Conservation (phyloP, 2,888 invertebrate genomes). For the Drosophila leonis region DNA sequence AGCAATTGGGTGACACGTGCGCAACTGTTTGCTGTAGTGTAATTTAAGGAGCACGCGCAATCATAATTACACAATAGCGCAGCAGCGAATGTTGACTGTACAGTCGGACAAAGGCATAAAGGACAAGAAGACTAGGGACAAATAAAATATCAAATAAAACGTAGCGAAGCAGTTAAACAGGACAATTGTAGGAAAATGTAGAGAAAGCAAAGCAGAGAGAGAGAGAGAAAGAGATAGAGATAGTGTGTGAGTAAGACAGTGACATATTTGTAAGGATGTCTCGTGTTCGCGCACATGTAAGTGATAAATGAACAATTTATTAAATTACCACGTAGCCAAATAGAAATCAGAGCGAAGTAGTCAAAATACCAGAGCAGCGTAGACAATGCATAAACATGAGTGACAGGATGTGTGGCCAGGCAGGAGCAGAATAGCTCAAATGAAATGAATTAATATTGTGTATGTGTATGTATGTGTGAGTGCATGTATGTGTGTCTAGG, state of each 20-base stretch:
- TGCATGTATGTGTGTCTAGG: constrained; percentile 8
- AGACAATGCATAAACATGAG: constrained; percentile 1
- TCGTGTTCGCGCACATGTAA: constrained; percentile 57
- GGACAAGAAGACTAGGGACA: constrained; percentile 7
- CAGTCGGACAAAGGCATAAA: constrained; percentile 2
- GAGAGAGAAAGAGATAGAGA: not conserved
- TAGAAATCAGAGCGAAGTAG: constrained; percentile 60
- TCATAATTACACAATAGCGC: constrained; percentile 59
- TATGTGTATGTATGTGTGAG: not conserved
- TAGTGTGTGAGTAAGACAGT: not conserved
- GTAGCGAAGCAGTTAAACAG: not conserved
- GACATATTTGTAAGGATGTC: constrained; percentile 12
- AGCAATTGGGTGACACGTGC: constrained; percentile 18
- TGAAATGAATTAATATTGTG: constrained; percentile 2
- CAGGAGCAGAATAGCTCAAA: not conserved
- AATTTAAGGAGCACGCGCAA: constrained; percentile 43
- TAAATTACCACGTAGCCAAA: constrained; percentile 71
- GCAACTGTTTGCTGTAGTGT: constrained; percentile 5
- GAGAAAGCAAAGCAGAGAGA: not conserved
- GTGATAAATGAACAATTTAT: constrained; percentile 75
- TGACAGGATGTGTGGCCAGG: constrained; percentile 22
- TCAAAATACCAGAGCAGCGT: constrained; percentile 27
- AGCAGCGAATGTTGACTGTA: constrained; percentile 26
- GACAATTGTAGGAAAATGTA: constrained; percentile 9
- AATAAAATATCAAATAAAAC: constrained; percentile 45